Base-by-base conservation (phyloP, 2,797 vertebrate genomes). In the Hemitrygon akajei region DNA sequence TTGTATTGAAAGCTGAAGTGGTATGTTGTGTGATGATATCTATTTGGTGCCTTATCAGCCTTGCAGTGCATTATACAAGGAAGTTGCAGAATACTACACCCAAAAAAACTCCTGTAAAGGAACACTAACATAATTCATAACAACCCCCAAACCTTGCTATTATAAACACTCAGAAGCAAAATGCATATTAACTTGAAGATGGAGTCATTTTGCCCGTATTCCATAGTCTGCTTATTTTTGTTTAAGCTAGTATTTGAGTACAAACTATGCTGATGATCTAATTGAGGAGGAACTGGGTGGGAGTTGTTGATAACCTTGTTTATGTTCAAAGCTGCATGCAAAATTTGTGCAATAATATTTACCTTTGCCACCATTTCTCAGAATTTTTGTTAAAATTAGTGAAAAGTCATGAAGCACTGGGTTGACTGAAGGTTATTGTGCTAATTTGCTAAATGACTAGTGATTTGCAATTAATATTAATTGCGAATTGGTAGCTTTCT, bases 261-360 rank as follows among this genome's bases (percentile, higher is more conserved):
- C 56, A 75, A 92, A 71, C 66, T 10, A 1, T 69, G n/a, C 63
- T 91, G 63, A 3, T 91, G 66, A 93, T 71, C 91, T 76, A 75
- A 73, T 93, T 93, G 37, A 58, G 69, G 34, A 92, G 91, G 91
- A 93, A 93, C 37, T 93, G 71, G 69, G 40, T 93, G 40, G 91
- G 27, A 76, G 91, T 76, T 12, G 40, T 69, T 89, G n/a, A 63
- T 89, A 89, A 89, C 40, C 47, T 93, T 75, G 71, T 47, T 92
- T 27, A 20, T 25, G 40, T 56, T 56, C 12, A 22, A 56, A 76
- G 25, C 25, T 75, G 37, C 47, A 30, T 93, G 22, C 69, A 69
- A 40, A 93, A 76, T 93, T 25, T 89, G n/a, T 69, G 86, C n/a
- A 89, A 89, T 20, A 86, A 20, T 34, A 66, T 89, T 66, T 7